These are phyloP conservation scores for Polyploca ridens DNA, from an alignment of 2,888 invertebrate species.

Conservation along the genomic window DNA sequence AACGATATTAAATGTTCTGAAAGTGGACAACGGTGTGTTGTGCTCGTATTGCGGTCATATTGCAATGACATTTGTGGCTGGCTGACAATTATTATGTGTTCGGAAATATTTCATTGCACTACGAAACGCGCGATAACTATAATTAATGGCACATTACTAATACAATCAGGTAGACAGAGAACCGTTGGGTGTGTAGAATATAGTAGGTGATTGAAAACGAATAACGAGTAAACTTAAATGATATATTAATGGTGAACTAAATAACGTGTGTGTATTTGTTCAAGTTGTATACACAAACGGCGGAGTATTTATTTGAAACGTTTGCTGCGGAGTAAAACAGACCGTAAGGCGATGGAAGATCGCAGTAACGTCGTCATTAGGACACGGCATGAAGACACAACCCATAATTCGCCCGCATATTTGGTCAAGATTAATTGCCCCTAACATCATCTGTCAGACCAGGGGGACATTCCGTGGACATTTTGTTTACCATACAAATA, in stretches of 20 bases:
- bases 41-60: slow-evolving; percentile 27
- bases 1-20: slow-evolving; percentile 51
- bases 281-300: background rate
- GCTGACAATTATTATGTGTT: background rate
- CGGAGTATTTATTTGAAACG: background rate
- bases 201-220: background rate
- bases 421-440: slow-evolving; percentile 81
- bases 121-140: background rate
- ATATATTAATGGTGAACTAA: background rate
- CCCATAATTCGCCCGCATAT: slow-evolving; percentile 76
- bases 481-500: slow-evolving; percentile 76
- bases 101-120: background rate
- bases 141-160: background rate
- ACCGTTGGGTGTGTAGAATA: background rate
- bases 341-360: slow-evolving; percentile 37
- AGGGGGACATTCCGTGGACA: slow-evolving; percentile 67
- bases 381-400: slow-evolving; percentile 53
- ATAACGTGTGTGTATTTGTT: background rate
- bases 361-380: slow-evolving; percentile 63
- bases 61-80: slow-evolving; percentile 19
- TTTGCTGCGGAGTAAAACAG: slow-evolving; percentile 27
- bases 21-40: slow-evolving; percentile 47
- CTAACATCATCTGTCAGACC: slow-evolving; percentile 79
- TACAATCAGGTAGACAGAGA: background rate
- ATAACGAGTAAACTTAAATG: background rate